Evolutionary conservation across 2,113 vertebrate genomes (phyloP), one percentile per base, ranked within the genome.

Genomic region (Takifugu flavidus): DNA sequence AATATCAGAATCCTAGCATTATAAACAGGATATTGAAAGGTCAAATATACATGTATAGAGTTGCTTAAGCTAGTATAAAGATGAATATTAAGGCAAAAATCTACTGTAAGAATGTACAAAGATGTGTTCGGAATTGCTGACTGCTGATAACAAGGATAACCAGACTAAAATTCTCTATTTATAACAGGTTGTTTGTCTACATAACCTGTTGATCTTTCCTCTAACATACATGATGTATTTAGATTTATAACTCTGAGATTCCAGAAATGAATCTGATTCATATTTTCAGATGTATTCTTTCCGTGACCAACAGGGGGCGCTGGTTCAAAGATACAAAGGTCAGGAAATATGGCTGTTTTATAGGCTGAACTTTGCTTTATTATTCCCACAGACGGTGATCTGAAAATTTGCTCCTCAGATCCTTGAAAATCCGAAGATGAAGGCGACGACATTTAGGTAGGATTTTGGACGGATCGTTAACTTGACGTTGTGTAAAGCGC

Each of bases 381-480:
- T 27, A 46, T 81, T 79, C 54, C 54, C 53, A 77, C n/a, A 47
- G 50, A 67, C 62, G 51, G 29, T 57, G 45, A 53, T 55, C 51
- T 20, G 20, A 58, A 55, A n/a, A 39, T 11, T 56, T 44, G n/a
- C 39, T 26, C 25, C 27, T 63, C 34, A 59, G 25, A 59, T 50
- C 52, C 0, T 52, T 12, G 50, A 47, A 56, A 34, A 74, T 53
- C 0, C 12, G n/a, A 13, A 62, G 43, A 53, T 56, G 62, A 59
- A 55, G 56, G 47, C 56, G 77, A 50, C 62, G 77, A 13, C 44
- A 91, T 70, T 86, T 59, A 87, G 88, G 90, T 92, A 79, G 79
- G 87, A 51, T 72, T 27, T 31, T 42, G 71, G 49, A 15, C 26
- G 12, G 3, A 2, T 62, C 46, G 12, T 51, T 51, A 62, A 34